Conservation (phyloP, 2,888 invertebrate genomes). For the Drosophila yooni region DNA sequence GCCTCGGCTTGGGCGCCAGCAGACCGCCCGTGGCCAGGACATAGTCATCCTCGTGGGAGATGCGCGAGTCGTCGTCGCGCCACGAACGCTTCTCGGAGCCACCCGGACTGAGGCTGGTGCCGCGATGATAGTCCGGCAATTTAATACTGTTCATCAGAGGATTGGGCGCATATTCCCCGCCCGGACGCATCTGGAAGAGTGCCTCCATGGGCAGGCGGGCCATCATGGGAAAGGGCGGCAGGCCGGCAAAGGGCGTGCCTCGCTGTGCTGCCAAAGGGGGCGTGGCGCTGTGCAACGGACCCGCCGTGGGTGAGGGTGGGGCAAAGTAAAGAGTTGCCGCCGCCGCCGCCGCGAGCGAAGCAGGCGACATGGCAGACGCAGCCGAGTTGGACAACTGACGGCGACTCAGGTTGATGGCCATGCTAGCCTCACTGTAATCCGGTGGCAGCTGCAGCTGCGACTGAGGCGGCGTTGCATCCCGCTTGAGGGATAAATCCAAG, state of each 20-base stretch:
- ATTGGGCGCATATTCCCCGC: constrained; percentile 87
- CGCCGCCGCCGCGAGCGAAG: constrained; percentile 78
- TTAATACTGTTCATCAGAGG: constrained; percentile 87
- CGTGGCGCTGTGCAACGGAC: constrained; percentile 67
- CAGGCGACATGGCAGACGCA: constrained; percentile 63
- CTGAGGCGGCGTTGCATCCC: constrained; percentile 88
- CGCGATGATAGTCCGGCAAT: constrained; percentile 85
- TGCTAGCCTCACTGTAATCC: constrained; percentile 85
- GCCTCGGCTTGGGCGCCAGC: constrained; percentile 76
- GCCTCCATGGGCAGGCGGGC: constrained; percentile 89
- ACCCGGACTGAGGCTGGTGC: constrained; percentile 87
- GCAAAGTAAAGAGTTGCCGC: constrained; percentile 79
- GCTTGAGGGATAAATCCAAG: constrained; percentile 95
- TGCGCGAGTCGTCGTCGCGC: constrained; percentile 86
- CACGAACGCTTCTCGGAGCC: constrained; percentile 89
- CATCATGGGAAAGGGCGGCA: constrained; percentile 84
- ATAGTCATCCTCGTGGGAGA: constrained; percentile 86
- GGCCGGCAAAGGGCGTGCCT: constrained; percentile 43
- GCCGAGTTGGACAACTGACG: constrained; percentile 87
- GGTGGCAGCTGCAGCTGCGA: constrained; percentile 85
- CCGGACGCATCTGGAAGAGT: constrained; percentile 87
- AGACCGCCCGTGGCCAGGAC: constrained; percentile 42
- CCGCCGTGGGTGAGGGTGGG: constrained; percentile 70
- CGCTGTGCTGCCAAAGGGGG: constrained; percentile 47
- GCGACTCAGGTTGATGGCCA: constrained; percentile 90